Evolutionary conservation across 2,888 invertebrate genomes (phyloP).

Genomic region (Neria commutata): DNA sequence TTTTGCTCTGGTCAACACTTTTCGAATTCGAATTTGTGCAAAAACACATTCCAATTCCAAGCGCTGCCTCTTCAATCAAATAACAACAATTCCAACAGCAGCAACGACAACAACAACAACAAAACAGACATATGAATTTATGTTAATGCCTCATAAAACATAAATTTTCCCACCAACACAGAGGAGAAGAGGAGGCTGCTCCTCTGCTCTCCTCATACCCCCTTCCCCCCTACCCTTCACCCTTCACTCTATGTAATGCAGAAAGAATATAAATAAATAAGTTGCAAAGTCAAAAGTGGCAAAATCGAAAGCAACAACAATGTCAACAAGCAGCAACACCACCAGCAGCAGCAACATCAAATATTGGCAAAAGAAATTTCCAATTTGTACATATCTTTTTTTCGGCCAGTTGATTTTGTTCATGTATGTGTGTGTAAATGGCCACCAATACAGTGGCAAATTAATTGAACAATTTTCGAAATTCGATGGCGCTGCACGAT

Average conservation of each 20-base stretch:
- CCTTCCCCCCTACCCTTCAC: conserved; percentile 31
- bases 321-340: too few relatives aligned
- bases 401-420: conserved; percentile 9
- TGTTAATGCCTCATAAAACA: conserved; percentile 3
- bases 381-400: conserved; percentile 9
- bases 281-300: background rate
- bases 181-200: conserved; percentile 21
- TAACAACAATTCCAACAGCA: background rate
- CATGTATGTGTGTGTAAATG: conserved; percentile 8
- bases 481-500: background rate
- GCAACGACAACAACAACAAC: background rate
- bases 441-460: background rate
- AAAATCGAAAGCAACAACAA: background rate
- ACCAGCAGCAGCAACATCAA: conserved; percentile 40
- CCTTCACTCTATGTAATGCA: background rate
- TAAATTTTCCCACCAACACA: conserved; percentile 9
- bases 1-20: conserved; percentile 42
- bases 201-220: conserved; percentile 41
- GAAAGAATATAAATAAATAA: conserved; percentile 1
- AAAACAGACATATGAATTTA: background rate
- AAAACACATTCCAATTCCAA: background rate
- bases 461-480: background rate
- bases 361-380: conserved; percentile 29
- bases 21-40: conserved; percentile 38
- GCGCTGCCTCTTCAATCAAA: background rate